Conservation (phyloP, 2,888 invertebrate genomes). For the Nycteola revayana region DNA sequence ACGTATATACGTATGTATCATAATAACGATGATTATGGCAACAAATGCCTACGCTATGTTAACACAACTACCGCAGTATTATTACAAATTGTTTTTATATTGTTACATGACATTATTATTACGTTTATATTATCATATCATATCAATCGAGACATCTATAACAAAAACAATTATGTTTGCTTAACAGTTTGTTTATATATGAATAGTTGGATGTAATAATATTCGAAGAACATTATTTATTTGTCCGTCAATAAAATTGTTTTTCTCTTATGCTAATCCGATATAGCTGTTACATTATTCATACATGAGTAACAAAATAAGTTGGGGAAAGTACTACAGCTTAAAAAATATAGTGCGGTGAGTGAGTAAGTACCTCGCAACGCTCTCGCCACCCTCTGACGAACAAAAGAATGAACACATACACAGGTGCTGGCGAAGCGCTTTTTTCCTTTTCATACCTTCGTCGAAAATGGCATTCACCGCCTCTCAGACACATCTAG, state of each 20-base stretch:
- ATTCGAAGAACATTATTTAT: slow-evolving; percentile 1
- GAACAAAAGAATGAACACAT: slow-evolving; percentile 63
- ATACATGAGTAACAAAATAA: slow-evolving; percentile 1
- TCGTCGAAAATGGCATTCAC: slow-evolving; percentile 58
- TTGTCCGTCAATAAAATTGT: slow-evolving; percentile 2
- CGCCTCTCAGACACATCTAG: slow-evolving; percentile 46
- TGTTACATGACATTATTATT: too few species aligned
- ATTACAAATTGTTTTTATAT: too few species aligned
- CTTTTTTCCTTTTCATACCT: slow-evolving; percentile 54
- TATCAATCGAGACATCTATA: slow-evolving; percentile 7
- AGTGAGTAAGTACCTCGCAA: slow-evolving; percentile 26
- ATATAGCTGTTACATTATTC: slow-evolving; percentile 11
- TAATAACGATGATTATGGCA: too few species aligned
- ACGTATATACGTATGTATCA: too few species aligned
- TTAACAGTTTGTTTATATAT: slow-evolving; percentile 11
- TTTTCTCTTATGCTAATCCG: slow-evolving; percentile 5
- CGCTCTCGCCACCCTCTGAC: slow-evolving; percentile 42
- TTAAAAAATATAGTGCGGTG: slow-evolving; percentile 21
- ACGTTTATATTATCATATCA: too few species aligned
- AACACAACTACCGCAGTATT: too few species aligned
- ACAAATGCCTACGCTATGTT: too few species aligned
- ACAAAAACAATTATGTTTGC: slow-evolving; percentile 8
- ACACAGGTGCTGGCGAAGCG: slow-evolving; percentile 51
- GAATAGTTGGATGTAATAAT: slow-evolving; percentile 6
- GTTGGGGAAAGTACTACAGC: slow-evolving; percentile 11